These are phyloP conservation scores for Grammomys dolichurus DNA, from an alignment of 2,113 vertebrate species.

Conservation along the genomic window DNA sequence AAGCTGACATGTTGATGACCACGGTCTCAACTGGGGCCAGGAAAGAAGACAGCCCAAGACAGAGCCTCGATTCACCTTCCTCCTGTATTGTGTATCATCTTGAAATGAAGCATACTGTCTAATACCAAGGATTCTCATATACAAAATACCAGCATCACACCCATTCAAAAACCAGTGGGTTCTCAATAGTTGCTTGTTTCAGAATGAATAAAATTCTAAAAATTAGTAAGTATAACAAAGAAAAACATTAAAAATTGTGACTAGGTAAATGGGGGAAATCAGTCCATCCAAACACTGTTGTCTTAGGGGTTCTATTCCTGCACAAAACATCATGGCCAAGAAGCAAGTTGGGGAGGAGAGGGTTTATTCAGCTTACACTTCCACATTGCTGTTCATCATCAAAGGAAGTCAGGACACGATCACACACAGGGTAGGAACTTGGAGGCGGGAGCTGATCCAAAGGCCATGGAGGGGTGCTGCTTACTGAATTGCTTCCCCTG, in stretches of 20 bases:
- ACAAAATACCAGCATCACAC: not conserved
- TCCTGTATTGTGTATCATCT: not conserved
- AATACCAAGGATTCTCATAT: not conserved
- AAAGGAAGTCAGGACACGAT: too few relatives aligned
- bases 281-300: not conserved
- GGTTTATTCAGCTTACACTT: too few relatives aligned
- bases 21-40: not conserved
- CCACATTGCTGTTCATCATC: too few relatives aligned
- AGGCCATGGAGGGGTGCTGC: too few relatives aligned
- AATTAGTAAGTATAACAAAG: not conserved
- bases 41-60: not conserved
- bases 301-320: too few relatives aligned
- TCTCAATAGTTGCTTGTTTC: constrained; percentile 2
- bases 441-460: too few relatives aligned
- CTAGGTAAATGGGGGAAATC: not conserved
- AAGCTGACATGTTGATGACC: not conserved
- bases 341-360: too few relatives aligned
- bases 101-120: not conserved
- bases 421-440: too few relatives aligned
- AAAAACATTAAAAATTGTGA: not conserved
- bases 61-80: not conserved
- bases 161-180: not conserved
- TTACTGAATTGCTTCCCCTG: too few relatives aligned
- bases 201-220: not conserved
- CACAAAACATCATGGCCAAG: too few relatives aligned